Evolutionary conservation across 2,113 vertebrate genomes (phyloP).

Genomic region (Thalassarche chlororhynchos): DNA sequence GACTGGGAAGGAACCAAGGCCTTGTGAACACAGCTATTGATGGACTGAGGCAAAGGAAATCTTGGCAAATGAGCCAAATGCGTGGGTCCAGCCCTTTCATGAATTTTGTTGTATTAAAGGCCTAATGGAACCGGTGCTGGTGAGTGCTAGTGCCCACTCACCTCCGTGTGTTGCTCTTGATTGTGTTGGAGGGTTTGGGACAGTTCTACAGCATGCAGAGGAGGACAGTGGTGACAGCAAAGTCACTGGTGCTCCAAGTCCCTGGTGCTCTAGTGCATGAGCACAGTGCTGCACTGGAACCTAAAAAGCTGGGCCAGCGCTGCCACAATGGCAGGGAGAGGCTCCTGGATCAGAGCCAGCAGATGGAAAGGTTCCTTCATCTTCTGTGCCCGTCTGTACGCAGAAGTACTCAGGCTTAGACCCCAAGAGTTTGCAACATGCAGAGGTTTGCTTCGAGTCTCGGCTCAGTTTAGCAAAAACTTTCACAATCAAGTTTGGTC

Average conservation of each 20-base stretch:
- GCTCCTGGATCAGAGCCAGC: neutral
- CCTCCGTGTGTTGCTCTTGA: neutral
- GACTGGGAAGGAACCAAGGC: neutral
- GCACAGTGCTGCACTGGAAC: neutral
- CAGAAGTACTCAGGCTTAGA: neutral
- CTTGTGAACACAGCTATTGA: neutral
- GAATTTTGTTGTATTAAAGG: neutral
- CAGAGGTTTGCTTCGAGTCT: neutral
- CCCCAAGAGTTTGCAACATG: accelerated
- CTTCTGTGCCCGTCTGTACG: accelerated
- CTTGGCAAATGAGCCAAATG: neutral
- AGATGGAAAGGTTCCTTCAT: neutral
- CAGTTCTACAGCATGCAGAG: neutral
- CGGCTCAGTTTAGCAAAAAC: neutral
- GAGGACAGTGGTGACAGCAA: neutral
- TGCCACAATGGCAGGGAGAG: neutral
- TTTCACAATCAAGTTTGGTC: neutral
- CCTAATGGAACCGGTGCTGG: neutral
- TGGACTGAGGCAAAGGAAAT: neutral
- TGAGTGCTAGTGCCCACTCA: neutral
- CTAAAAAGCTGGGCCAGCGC: neutral
- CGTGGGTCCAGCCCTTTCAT: neutral
- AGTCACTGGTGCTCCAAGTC: neutral
- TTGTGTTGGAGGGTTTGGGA: neutral
- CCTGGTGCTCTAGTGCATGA: neutral